Base-by-base conservation (phyloP, 2,797 vertebrate species). In the Xiphophorus birchmanni region DNA sequence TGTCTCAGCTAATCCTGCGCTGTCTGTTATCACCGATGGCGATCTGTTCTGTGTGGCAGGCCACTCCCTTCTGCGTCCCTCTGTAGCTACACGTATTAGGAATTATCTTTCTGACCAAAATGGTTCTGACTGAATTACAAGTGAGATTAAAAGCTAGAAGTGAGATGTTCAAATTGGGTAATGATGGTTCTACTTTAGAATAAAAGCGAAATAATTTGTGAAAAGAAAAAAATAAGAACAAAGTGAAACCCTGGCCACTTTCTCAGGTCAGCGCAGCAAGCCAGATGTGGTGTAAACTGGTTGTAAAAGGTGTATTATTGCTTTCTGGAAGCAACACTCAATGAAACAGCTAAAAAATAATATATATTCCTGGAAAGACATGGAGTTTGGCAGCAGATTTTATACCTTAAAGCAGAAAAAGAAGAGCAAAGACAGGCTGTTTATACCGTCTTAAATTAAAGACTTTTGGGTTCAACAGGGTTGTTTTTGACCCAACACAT, bases 221-320 rank as follows among this genome's bases (percentile, higher is more conserved):
- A 60, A 35, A 35, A 58, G 32, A 75, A 15, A 12, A 37, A 67
- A 42, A 44, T 8, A 18, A 44, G 10, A 26, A 40, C 52, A 56
- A 23, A 58, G 15, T 44, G 26, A 48, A 73, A 45, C 29, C 26
- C 12, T 37, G 52, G 65, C 79, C 40, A 26, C 35, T 13, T 40
- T 60, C 4, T 37, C 21, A 40, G 44, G 8, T 40, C 44, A 40
- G 40, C 42, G 52, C 75, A 82, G 80, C 37, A 63, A 42, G 45
- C 21, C n/a, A 56, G 74, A 56, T 32, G 42, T 48, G 67, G 23
- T 40, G 58, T 29, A 21, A 67, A 74, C 37, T 65, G 48, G 37
- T 72, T 78, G 58, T 73, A 77, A 74, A 82, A 74, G 26, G 12
- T 74, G 29, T 40, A 65, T n/a, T 52, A 29, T 35, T 65, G 10